phyloP scores from a whole-genome alignment of 2,113 vertebrate species.

The Excalfactoria chinensis region DNA sequence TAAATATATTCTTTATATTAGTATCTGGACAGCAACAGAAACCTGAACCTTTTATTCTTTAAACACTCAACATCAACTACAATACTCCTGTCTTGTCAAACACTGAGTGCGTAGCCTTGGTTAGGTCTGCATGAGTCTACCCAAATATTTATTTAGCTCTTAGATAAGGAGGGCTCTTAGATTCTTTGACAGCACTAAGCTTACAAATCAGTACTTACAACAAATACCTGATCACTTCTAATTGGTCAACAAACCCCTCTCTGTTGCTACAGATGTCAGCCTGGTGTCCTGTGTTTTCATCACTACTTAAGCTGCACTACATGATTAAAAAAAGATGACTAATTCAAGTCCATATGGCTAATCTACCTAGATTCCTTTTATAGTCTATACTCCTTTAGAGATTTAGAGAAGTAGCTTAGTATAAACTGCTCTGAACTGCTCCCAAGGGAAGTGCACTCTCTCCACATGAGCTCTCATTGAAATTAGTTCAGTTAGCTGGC shows the following conservation, averaged over 20 bases:
- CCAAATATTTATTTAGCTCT: background rate
- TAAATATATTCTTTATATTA: background rate
- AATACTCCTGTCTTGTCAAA: background rate
- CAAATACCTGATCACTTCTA: background rate
- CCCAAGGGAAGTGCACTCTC: background rate
- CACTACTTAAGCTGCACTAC: background rate
- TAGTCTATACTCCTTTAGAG: slow-evolving; percentile 42
- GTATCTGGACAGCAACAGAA: background rate
- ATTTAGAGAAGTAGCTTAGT: slow-evolving; percentile 69
- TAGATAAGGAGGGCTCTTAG: background rate
- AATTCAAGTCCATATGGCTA: slow-evolving; percentile 59
- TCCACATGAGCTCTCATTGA: background rate
- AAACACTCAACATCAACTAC: background rate
- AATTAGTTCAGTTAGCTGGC: background rate
- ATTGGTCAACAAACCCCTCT: background rate
- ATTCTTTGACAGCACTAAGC: background rate
- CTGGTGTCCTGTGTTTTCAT: background rate
- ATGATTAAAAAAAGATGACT: slow-evolving; percentile 3
- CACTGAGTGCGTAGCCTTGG: background rate
- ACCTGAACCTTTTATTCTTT: background rate
- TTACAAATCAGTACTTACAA: background rate
- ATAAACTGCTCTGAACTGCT: slow-evolving; percentile 45
- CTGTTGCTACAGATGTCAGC: background rate
- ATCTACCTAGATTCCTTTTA: slow-evolving; percentile 55
- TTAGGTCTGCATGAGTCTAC: fast-evolving